Conservation (phyloP, 2,113 vertebrate genomes). For the Dromiciops gliroides region DNA sequence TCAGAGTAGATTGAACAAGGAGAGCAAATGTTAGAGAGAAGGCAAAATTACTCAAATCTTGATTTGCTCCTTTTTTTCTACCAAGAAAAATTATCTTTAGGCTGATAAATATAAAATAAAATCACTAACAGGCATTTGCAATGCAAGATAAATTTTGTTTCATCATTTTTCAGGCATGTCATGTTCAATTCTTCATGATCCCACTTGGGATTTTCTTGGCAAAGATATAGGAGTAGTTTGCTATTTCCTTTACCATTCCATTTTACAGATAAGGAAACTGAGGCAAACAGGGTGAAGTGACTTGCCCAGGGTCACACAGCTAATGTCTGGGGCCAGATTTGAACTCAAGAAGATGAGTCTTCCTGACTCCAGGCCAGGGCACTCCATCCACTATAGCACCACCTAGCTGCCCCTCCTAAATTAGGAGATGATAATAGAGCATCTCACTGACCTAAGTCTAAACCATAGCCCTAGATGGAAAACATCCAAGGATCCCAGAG, state of each 20-base stretch:
- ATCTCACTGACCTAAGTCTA: neutral
- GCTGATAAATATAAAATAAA: neutral
- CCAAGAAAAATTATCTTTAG: neutral
- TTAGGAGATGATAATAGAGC: neutral
- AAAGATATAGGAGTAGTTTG: neutral
- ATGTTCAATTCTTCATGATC: neutral
- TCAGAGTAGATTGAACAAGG: neutral
- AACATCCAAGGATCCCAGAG: neutral
- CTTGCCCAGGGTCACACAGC: neutral
- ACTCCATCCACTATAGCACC: too few species aligned
- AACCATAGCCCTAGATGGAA: neutral
- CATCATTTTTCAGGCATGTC: neutral
- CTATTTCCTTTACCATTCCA: neutral
- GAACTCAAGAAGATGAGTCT: neutral
- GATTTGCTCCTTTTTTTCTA: neutral
- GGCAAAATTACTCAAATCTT: neutral
- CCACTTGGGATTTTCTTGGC: neutral
- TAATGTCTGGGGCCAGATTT: neutral
- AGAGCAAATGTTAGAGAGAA: neutral
- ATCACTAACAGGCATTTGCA: neutral
- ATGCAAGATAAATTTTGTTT: neutral
- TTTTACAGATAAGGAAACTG: neutral
- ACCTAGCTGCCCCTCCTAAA: neutral
- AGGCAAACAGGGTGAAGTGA: neutral
- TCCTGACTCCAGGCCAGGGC: neutral